Evolutionary conservation across 2,113 vertebrate genomes (phyloP).

Genomic region (Nettapus auritus): DNA sequence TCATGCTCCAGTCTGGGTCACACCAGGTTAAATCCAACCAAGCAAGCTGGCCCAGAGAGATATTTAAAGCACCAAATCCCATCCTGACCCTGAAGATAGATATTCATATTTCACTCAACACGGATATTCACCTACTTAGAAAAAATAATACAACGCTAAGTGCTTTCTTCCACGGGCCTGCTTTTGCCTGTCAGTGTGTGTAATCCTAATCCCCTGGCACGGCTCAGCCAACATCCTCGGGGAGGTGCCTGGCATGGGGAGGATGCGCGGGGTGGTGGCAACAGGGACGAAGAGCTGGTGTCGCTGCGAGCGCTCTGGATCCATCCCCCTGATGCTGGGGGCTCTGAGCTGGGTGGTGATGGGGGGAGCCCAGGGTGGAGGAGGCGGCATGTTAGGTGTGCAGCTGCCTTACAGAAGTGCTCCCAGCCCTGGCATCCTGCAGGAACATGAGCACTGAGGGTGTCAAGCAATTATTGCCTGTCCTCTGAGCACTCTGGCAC

Average conservation of each 20-base stretch:
- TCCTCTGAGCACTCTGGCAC: neutral
- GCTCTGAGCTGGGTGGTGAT: neutral
- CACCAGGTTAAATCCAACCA: neutral
- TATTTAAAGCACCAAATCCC: conserved; percentile 58
- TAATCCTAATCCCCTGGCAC: conserved; percentile 48
- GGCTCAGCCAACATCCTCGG: neutral
- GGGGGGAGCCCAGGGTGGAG: neutral
- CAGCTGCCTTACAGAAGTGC: neutral
- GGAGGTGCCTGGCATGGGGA: neutral
- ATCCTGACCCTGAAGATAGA: conserved; percentile 55
- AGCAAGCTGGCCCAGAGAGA: neutral
- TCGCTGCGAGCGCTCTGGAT: neutral
- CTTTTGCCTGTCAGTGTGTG: conserved; percentile 31
- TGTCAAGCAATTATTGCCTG: neutral
- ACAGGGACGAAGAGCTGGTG: neutral
- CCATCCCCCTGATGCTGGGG: neutral
- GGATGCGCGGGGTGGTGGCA: neutral
- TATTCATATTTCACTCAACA: conserved; percentile 57
- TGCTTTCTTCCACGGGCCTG: conserved; percentile 40
- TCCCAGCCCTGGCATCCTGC: neutral
- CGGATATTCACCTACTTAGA: conserved; percentile 61
- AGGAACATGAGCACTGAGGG: neutral
- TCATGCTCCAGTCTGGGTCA: neutral
- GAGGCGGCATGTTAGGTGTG: neutral
- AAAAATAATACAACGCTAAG: conserved; percentile 29